phyloP scores from a whole-genome alignment of 2,888 invertebrate species.

The Gandaritis pyraliata region DNA sequence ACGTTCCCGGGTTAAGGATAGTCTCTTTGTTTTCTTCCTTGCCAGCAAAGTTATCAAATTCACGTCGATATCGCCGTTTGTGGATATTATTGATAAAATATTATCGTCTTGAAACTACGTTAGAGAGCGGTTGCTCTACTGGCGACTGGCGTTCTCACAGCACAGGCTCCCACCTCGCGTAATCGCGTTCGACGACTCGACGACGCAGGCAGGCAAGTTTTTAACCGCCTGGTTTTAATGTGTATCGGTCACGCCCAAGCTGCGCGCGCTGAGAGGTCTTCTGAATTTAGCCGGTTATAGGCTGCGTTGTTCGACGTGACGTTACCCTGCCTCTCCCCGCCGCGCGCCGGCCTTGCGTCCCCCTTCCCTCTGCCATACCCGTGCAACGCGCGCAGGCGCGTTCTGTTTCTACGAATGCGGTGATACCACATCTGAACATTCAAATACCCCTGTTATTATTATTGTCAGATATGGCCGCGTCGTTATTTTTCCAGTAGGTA shows the following conservation, averaged over 20 bases:
- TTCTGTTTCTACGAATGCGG: constrained; percentile 67
- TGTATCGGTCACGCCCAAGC: constrained; percentile 36
- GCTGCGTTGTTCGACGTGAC: constrained; percentile 81
- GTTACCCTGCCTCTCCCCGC: constrained; percentile 69
- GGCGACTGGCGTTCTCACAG: constrained; percentile 67
- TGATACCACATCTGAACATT: constrained; percentile 63
- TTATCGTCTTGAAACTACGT: constrained; percentile 52
- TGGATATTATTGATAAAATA: constrained; percentile 51
- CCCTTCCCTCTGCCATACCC: constrained; percentile 70
- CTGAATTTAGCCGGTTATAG: constrained; percentile 66
- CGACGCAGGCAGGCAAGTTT: constrained; percentile 77
- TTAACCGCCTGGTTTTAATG: constrained; percentile 55
- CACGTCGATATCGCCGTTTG: constrained; percentile 36
- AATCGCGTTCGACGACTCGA: constrained; percentile 79
- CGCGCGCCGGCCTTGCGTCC: constrained; percentile 79
- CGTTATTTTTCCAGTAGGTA: too few species aligned
- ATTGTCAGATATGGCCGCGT: constrained; percentile 30
- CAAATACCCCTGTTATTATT: constrained; percentile 44
- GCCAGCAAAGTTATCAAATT: constrained; percentile 36
- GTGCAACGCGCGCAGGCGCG: constrained; percentile 76
- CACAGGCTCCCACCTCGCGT: constrained; percentile 75
- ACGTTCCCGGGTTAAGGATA: constrained; percentile 50
- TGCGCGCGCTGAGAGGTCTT: constrained; percentile 46
- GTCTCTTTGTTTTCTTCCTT: constrained; percentile 44
- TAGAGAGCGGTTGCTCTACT: constrained; percentile 62